These are phyloP conservation scores for Lepus oiostolus DNA, from an alignment of 2,797 vertebrate genomes.

Conservation along the genomic window DNA sequence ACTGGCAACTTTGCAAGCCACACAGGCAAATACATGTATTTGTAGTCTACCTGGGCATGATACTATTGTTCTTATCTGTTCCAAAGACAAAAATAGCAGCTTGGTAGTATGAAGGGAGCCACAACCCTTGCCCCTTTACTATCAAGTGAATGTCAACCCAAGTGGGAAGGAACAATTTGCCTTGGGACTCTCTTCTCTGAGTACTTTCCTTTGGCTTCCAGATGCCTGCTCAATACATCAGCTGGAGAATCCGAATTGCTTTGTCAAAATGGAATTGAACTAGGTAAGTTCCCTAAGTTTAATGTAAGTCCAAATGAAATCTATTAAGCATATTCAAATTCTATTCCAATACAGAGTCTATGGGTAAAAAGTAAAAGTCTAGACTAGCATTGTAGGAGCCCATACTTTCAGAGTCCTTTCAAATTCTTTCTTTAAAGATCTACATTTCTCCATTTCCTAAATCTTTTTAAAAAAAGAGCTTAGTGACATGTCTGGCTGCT, in stretches of 20 bases:
- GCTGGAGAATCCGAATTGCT: background rate
- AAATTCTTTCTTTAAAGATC: conserved; percentile 49
- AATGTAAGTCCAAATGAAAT: conserved; percentile 59
- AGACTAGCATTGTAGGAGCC: conserved; percentile 37
- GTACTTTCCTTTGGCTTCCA: background rate
- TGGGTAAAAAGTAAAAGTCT: conserved; percentile 45
- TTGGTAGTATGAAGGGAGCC: background rate
- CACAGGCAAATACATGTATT: too few relatives aligned
- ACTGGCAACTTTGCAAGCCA: background rate
- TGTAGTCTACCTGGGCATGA: too few relatives aligned
- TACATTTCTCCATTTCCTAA: conserved; percentile 20
- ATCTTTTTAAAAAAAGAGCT: conserved; percentile 37
- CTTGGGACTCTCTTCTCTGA: background rate
- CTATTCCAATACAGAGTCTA: conserved; percentile 34
- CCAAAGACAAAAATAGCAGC: background rate
- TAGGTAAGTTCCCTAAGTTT: conserved; percentile 13
- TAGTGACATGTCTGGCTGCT: conserved; percentile 37
- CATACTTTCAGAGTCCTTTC: conserved; percentile 57
- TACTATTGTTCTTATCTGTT: background rate
- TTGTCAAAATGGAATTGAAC: conserved; percentile 44
- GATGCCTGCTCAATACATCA: background rate
- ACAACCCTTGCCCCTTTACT: background rate
- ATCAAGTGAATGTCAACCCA: background rate
- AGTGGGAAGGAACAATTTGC: background rate
- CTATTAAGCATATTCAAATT: background rate